Evolutionary conservation across 2,797 vertebrate species (phyloP), one percentile per base, ranked within the genome.

Genomic region (Pitangus sulphuratus): DNA sequence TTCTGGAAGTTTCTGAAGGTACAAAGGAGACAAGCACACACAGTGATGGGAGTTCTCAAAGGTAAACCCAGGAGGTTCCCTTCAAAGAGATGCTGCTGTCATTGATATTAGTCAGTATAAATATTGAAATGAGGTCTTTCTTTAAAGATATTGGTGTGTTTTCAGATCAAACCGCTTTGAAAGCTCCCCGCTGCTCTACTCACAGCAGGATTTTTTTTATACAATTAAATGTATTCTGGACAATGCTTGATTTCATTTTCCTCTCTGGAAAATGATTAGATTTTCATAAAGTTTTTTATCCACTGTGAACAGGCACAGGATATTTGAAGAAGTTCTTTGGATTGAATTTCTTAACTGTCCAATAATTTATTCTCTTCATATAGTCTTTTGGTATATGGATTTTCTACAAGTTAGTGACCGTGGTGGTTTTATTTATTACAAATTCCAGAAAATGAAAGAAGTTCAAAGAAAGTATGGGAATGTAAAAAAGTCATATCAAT

Each of bases 11-110:
- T 62, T 72, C 76, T 78, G n/a, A 28, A 8, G 72, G 26, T 15
- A 6, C 7, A 44, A 21, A 91, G 61, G 37, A 62, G 60, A 30
- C 4, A 17, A 74, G 7, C 7, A 8, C 0, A 0, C 1, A 1
- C 31, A 56, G 31, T 56, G 47, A 8, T 12, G 21, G 76, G n/a
- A 1, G 0, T 15, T 72, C 54, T n/a, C 56, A 19, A 30, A 89
- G 42, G 72, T 12, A 81, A 90, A 78, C 11, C 45, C 60, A 48
- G 2, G 5, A 77, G 15, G 26, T 57, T 77, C 44, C 64, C 60
- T 35, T 37, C 62, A 70, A 70, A 68, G 69, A 28, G 37, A 20
- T n/a, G 58, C 35, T 51, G 53, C 50, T 82, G 44, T 33, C 64
- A 4, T 24, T 64, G 47, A 12, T 69, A 37, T 57, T 48, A n/a